Conservation (phyloP, 2,113 vertebrate species). For the Atlantisia rogersi region DNA sequence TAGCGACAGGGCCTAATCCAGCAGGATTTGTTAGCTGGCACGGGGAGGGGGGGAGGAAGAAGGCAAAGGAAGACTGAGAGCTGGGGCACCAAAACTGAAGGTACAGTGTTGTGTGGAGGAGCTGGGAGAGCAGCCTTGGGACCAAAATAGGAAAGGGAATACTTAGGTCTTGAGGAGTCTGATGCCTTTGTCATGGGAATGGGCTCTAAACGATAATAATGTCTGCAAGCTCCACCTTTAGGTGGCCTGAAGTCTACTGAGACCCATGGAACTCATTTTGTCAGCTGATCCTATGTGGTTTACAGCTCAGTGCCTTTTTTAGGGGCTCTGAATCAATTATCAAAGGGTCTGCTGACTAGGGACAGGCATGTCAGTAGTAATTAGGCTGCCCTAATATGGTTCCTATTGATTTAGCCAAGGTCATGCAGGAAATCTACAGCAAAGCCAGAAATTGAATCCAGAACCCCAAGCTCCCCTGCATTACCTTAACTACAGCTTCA, state of each 20-base stretch:
- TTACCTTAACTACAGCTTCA: neutral
- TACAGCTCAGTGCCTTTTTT: neutral
- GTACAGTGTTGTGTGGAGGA: neutral
- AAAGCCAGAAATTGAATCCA: neutral
- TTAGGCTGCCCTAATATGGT: neutral
- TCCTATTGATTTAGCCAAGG: neutral
- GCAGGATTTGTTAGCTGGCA: neutral
- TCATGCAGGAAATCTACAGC: neutral
- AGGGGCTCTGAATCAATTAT: neutral
- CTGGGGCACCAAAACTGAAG: neutral
- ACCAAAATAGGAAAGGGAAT: neutral
- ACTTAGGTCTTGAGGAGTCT: neutral
- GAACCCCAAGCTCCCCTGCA: neutral
- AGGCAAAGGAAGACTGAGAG: neutral
- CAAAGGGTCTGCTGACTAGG: neutral
- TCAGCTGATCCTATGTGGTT: neutral
- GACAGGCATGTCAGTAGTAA: neutral
- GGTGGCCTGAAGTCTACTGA: neutral
- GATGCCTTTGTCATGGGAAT: neutral
- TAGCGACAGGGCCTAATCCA: neutral
- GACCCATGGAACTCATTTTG: neutral
- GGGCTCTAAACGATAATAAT: neutral
- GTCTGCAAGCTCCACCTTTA: neutral
- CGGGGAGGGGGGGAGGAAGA: neutral
- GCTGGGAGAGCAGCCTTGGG: neutral